phyloP scores from a whole-genome alignment of 2,888 invertebrate species.

The Sthenelais limicola region DNA sequence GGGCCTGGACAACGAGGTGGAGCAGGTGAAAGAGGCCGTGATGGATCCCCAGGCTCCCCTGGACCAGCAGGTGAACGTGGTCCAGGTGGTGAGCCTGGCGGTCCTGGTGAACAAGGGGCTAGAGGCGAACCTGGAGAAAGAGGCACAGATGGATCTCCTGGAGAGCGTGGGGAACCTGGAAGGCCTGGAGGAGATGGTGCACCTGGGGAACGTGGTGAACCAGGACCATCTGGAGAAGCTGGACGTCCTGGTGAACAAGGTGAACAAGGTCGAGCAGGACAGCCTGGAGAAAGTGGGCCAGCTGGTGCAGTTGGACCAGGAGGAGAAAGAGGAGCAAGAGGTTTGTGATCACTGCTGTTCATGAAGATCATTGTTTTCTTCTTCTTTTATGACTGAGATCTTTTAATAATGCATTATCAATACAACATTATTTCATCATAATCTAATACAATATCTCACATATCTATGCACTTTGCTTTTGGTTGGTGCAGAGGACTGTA shows the following conservation, averaged over 20 bases:
- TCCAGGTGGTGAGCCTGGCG: constrained; percentile 40
- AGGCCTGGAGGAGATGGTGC: constrained; percentile 31
- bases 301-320: constrained; percentile 34
- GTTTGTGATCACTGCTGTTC: too few relatives aligned
- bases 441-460: too few relatives aligned
- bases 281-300: constrained; percentile 27
- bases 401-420: too few relatives aligned
- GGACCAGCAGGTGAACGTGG: constrained; percentile 47
- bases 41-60: constrained; percentile 40
- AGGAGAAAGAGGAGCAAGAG: constrained; percentile 6
- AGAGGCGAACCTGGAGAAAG: constrained; percentile 6
- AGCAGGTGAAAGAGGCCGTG: constrained; percentile 17
- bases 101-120: constrained; percentile 29
- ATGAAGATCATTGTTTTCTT: too few relatives aligned
- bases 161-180: constrained; percentile 36
- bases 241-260: constrained; percentile 41
- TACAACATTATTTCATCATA: too few relatives aligned
- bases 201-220: constrained; percentile 26
- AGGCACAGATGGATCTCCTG: constrained; percentile 15
- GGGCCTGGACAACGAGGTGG: constrained; percentile 10
- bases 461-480: too few relatives aligned
- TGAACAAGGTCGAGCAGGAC: constrained; percentile 15
- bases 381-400: too few relatives aligned
- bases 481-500: too few relatives aligned
- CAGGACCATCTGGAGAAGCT: constrained; percentile 44